Base-by-base conservation (phyloP, 2,888 invertebrate species). In the Diaprepes abbreviatus region DNA sequence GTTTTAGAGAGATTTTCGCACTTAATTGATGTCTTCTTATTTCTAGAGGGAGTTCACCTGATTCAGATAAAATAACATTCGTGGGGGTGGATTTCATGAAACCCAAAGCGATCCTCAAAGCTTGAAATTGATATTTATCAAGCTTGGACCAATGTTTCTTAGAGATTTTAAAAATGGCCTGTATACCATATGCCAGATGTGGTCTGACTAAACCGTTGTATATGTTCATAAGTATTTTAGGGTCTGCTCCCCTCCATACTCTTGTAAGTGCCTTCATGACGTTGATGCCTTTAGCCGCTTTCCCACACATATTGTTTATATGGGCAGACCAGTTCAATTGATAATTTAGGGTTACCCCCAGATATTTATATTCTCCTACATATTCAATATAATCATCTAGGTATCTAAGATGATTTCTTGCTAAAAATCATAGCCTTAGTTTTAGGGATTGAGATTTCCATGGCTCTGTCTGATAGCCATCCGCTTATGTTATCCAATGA, bases 161-260 rank as follows among this genome's bases (percentile, higher is more conserved):
- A 5, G 24, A 4, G 24, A 5, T 24, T 24, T 24, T 3, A 24
- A 24, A 24, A 24, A 4, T 24, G 5, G 3, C 5, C 24, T 5
- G n/a, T n/a, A n/a, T n/a, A n/a, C 24, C 24, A 5, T 48, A 48
- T 21, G 17, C 48, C 3, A 48, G 5, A 21, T 48, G 19, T 1
- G 19, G 9, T 48, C 48, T 19, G 5, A 48, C 35, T 14, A 40
- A 10, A 12, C 19, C 48, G 2, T 48, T 48, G 5, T 48, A 48
- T 9, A 48, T 19, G 2, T 17, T 5, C 19, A 21, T 7, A 3
- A 19, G 19, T 3, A 10, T 48, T 6, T 7, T 4, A 7, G 48
- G n/a, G 9, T 50, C 50, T 28, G 60, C 33, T 17, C 60, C 48
- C 60, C 60, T 45, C 60, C 60, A 60, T 6, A 19, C 19, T 60